Evolutionary conservation across 2,888 invertebrate genomes (phyloP), one percentile per base, ranked within the genome.

Genomic region (Eurytoma adleriae): DNA sequence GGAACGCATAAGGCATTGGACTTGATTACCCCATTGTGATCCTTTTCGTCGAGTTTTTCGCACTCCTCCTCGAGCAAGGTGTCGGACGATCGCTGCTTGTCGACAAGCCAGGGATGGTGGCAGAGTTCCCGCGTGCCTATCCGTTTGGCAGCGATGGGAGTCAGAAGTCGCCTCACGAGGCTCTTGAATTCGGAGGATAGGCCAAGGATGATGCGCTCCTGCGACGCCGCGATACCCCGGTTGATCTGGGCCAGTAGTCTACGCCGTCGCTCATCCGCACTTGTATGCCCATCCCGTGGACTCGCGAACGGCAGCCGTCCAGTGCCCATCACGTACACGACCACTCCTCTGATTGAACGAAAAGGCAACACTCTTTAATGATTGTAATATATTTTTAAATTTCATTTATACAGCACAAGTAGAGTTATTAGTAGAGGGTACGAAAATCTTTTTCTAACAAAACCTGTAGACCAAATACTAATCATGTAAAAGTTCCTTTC

Each of bases 281-380:
- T 86, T 86, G 92, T 85, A 40, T 87, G 86, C 24, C 87, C 91
- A 82, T 88, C 87, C 84, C 82, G 82, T 85, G 91, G 87, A 85
- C 90, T 90, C 79, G 93, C 90, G 91, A 96, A 96, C 68, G 95
- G 95, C 84, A 96, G 91, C 78, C 93, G 93, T 12, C 95, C 95
- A 24, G 95, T 92, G 86, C 94, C 93, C 95, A 95, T 95, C 68
- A 94, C 95, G 91, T 95, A 96, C 82, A 95, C 92, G 81, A 95
- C 94, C 84, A 95, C 94, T 54, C 95, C 95, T 83, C 95, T 95
- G 91, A 18, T n/a, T 40, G 1, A 10, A 40, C 1, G 10, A 40
- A n/a, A n/a, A 40, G 4, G 7, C 7, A 40, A 40, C 0, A 0
- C 10, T 40, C 10, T 40, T 40, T 40, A 40, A 40, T 10, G 10